Base-by-base conservation (phyloP, 2,797 vertebrate species). In the Pseudotriccus pelzelni region DNA sequence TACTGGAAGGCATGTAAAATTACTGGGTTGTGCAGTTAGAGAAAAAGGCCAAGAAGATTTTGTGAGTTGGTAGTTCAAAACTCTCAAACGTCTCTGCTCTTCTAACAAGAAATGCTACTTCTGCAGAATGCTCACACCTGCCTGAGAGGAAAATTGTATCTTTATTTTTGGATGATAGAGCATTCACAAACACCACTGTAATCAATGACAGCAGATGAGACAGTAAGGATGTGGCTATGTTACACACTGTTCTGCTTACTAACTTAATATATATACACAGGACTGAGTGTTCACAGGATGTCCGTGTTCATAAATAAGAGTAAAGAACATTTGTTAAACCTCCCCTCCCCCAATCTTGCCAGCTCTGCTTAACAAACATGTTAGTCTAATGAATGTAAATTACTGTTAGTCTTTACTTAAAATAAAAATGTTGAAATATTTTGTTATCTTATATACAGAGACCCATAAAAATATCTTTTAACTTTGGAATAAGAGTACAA, bases 381-480 rank as follows among this genome's bases (percentile, higher is more conserved):
- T 93, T 92, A 70, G 49, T 92, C 49, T 84, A 87, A 94, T 75
- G 53, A 92, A 87, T 86, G 41, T 43, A 95, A 97, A 96, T 91
- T 86, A 79, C 66, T 76, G 12, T 39, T 86, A 34, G 41, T 63
- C 56, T 86, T 53, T 72, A 44, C 43, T 84, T 68, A 28, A 91
- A 89, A 90, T 44, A 86, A 84, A 89, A 76, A 68, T 28, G 74
- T 94, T 56, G 87, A 96, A 94, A 91, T 78, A 96, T 88, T 96
- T 79, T 64, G 37, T 85, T 90, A 91, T 87, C 84, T 93, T 74
- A 78, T 89, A 94, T 87, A 93, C 32, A 69, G 41, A 94, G 43
- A 87, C 93, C 62, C 87, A 96, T 95, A 96, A 97, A 96, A 72
- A 91, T 44, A 80, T 53, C 69, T 68, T 80, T 93, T 94, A 91